Conservation (phyloP, 2,888 invertebrate genomes). For the Ferdinandea cuprea region DNA sequence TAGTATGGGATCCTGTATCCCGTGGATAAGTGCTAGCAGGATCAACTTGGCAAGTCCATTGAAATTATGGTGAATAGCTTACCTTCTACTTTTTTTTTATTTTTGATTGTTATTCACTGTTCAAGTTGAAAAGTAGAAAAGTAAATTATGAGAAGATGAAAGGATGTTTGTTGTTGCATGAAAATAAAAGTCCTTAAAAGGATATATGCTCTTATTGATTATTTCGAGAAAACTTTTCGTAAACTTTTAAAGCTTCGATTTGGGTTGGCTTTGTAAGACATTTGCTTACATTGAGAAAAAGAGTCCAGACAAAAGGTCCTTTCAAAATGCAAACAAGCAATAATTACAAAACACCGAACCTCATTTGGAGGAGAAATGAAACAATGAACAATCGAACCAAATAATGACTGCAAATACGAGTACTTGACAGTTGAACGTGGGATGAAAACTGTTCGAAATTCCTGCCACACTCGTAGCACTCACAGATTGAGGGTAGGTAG, state of each 20-base stretch:
- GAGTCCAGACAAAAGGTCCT: neutral
- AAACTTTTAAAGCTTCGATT: too few relatives aligned
- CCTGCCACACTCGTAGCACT: neutral
- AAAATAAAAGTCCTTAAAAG: constrained; percentile 2
- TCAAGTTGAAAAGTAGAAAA: constrained; percentile 6
- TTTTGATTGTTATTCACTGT: neutral
- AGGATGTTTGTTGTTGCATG: neutral
- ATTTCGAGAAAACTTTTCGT: too few relatives aligned
- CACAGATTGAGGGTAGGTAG: neutral
- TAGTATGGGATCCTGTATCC: neutral
- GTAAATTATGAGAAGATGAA: neutral
- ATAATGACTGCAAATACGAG: constrained; percentile 1
- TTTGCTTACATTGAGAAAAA: too few relatives aligned
- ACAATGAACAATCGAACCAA: constrained; percentile 31
- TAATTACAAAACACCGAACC: neutral
- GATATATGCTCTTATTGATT: neutral
- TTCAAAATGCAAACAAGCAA: constrained; percentile 7
- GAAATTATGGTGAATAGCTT: constrained; percentile 32
- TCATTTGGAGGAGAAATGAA: neutral
- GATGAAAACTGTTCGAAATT: too few relatives aligned
- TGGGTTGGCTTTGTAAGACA: too few relatives aligned
- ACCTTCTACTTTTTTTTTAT: neutral
- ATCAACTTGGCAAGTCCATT: constrained; percentile 40
- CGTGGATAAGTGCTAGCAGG: constrained; percentile 1
- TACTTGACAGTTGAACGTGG: neutral